Evolutionary conservation across 2,797 vertebrate species (phyloP).

Genomic region (Thunnus albacares): DNA sequence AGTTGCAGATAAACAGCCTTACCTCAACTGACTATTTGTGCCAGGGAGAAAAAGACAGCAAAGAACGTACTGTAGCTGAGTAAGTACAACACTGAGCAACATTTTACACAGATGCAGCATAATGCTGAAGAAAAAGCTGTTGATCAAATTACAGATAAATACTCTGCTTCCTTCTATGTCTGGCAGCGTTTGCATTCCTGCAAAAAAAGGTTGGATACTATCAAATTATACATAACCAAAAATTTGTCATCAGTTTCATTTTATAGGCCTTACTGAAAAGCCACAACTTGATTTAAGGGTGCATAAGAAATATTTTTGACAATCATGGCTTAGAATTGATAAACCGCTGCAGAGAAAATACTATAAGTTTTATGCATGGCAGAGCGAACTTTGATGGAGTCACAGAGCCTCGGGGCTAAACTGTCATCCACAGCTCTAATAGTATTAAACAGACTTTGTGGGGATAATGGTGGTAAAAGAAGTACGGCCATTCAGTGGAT

Average conservation of each 20-base stretch:
- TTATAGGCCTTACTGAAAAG: not conserved
- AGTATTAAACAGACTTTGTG: constrained; percentile 46
- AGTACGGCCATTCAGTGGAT: constrained; percentile 43
- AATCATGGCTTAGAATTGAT: not conserved
- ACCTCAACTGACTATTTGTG: constrained; percentile 12
- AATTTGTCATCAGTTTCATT: constrained; percentile 6
- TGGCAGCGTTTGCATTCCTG: not conserved
- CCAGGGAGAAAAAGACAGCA: not conserved
- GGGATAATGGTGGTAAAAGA: constrained; percentile 40
- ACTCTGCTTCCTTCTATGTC: not conserved
- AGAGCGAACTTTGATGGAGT: constrained; percentile 19
- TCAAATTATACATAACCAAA: not conserved
- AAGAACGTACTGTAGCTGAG: not conserved
- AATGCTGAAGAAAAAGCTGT: constrained; percentile 7
- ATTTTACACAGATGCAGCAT: not conserved
- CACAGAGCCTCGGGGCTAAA: constrained; percentile 14
- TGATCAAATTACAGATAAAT: not conserved
- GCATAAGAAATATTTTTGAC: not conserved
- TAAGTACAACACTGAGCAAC: not conserved
- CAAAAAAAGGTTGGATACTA: not conserved
- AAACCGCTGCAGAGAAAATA: not conserved
- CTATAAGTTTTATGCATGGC: not conserved
- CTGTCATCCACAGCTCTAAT: constrained; percentile 12
- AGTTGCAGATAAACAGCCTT: constrained; percentile 43
- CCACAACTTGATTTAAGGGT: not conserved